Base-by-base conservation (phyloP, 2,797 vertebrate genomes). In the Knipowitschia caucasica region DNA sequence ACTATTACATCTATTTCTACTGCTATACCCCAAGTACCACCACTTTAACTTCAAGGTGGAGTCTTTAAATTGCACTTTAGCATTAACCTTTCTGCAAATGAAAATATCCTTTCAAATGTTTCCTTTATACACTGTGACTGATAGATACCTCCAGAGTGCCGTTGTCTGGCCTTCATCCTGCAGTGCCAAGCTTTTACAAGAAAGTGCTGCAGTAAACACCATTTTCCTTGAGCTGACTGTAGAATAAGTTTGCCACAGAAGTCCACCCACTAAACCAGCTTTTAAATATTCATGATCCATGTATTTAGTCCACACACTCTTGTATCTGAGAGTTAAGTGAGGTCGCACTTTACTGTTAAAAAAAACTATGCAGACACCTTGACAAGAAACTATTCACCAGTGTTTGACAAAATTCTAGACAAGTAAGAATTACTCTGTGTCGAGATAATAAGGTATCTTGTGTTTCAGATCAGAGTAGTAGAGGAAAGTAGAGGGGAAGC, bases 161-260 rank as follows among this genome's bases (percentile, higher is more conserved):
- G 15, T 53, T 67, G 44, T 5, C 38, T 36, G 38, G 64, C 44
- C 53, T 53, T 64, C 15, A 61, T 24, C 44, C 36, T 27, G 43
- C 3, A 3, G 46, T 18, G 5, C 0, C 14, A 36, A 10, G 62
- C 44, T 34, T 3, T 64, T 65, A 52, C 44, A 51, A 47, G 40
- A 69, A 62, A 43, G 52, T 18, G 39, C 36, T n/a, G n/a, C 33
- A 56, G 56, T 56, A 53, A 68, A 62, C 42, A 53, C 25, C 11
- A 56, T 62, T 56, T 59, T 57, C 43, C 53, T 40, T 9, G 1
- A 39, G 44, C 50, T 43, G 55, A 49, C 30, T 30, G n/a, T 46
- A 27, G 54, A 70, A 59, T 50, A 38, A 35, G 12, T 27, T 30
- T 62, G 0, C 52, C 62, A 49, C 31, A 56, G 62, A 50, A 42